Percentiles rank a stretch among this genome's conserved stretches.
Evolutionary conservation across 2,888 invertebrate genomes (phyloP).

Genomic region (Aporophyla lueneburgensis): DNA sequence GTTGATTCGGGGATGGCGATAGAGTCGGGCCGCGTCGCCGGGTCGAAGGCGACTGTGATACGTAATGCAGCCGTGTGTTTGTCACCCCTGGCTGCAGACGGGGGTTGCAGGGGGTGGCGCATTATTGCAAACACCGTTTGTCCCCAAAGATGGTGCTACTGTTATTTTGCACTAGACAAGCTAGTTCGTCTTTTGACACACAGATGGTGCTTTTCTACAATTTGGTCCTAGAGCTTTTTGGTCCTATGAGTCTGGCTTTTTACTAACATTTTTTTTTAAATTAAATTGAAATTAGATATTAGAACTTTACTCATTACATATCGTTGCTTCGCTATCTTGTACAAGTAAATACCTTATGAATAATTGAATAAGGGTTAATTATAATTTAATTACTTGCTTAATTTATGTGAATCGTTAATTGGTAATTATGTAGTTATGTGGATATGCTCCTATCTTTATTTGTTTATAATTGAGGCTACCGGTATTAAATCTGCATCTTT

Average conservation of each 20-base stretch:
- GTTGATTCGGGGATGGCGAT: slow-evolving; percentile 38
- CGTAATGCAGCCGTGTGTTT: slow-evolving; percentile 75
- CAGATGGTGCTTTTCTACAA: slow-evolving; percentile 81
- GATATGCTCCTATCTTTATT: slow-evolving; percentile 25
- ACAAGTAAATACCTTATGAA: slow-evolving; percentile 25
- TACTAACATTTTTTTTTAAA: no score
- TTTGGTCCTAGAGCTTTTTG: slow-evolving; percentile 1
- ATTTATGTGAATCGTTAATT: slow-evolving; percentile 35
- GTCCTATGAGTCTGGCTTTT: not conserved
- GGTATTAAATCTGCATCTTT: slow-evolving; percentile 19
- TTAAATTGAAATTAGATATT: no score
- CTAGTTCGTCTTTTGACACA: slow-evolving; percentile 85
- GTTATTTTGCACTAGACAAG: slow-evolving; percentile 82
- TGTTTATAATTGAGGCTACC: slow-evolving; percentile 33
- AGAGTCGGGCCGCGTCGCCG: slow-evolving; percentile 36
- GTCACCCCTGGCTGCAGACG: slow-evolving; percentile 80
- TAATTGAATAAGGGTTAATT: slow-evolving; percentile 39
- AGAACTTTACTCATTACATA: not conserved
- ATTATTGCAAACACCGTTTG: slow-evolving; percentile 83
- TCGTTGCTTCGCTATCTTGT: not conserved
- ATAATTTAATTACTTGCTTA: slow-evolving; percentile 35
- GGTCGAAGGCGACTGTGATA: slow-evolving; percentile 63
- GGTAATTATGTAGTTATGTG: slow-evolving; percentile 30
- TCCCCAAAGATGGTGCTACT: slow-evolving; percentile 88
- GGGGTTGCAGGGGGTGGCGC: slow-evolving; percentile 82